phyloP scores from a whole-genome alignment of 2,113 vertebrate genomes.

The Accipiter cooperii region DNA sequence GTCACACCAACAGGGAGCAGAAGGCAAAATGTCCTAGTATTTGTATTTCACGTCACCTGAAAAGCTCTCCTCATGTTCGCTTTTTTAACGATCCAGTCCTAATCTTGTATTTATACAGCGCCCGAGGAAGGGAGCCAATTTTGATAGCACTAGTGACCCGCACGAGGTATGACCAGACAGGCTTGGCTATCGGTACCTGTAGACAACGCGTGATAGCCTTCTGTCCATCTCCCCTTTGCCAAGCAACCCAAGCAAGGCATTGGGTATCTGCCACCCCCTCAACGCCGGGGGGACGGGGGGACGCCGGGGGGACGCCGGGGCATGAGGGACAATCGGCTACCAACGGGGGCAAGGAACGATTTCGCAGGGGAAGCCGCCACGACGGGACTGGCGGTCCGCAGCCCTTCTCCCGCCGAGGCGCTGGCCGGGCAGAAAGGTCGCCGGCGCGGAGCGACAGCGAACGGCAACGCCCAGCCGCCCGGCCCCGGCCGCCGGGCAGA shows the following conservation, averaged over 20 bases:
- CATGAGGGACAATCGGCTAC: too few species aligned
- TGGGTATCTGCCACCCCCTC: background rate
- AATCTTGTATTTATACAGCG: background rate
- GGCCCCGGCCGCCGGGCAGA: background rate
- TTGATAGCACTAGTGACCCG: background rate
- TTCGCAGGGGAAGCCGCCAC: background rate
- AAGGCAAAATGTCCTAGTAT: background rate
- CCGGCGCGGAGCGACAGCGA: background rate
- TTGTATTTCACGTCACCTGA: background rate
- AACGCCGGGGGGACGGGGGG: background rate
- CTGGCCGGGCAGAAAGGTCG: background rate
- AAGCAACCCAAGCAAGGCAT: background rate
- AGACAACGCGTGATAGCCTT: background rate
- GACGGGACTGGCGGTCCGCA: rapidly evolving
- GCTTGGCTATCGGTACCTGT: background rate
- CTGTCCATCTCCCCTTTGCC: background rate
- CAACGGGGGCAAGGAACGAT: background rate
- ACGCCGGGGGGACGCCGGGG: too few species aligned
- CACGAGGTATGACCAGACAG: background rate
- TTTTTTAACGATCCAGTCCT: background rate
- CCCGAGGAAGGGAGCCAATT: background rate
- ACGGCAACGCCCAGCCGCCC: background rate
- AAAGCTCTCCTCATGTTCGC: background rate
- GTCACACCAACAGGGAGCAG: too few species aligned
- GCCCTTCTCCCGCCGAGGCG: background rate